Evolutionary conservation across 2,888 invertebrate species (phyloP).

Genomic region (Drosophila nr. medialis): DNA sequence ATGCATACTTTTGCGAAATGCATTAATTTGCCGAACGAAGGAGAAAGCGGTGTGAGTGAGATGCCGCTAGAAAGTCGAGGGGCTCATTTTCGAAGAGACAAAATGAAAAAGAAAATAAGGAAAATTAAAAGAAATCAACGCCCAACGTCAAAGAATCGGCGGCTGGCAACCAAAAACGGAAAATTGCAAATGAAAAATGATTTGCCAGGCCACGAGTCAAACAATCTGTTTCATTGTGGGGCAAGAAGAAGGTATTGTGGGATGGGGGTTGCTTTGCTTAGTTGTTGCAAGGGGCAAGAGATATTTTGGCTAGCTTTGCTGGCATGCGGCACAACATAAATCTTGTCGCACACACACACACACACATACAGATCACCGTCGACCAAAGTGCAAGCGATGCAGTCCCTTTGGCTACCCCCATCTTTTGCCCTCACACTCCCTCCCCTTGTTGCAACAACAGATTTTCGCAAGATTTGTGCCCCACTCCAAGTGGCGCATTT

Average conservation of each 20-base stretch:
- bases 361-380: conserved; percentile 24
- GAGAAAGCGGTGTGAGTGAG: conserved; percentile 6
- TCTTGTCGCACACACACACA: conserved; percentile 47
- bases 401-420: conserved; percentile 18
- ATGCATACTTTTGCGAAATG: conserved; percentile 18
- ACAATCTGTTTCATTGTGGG: conserved; percentile 27
- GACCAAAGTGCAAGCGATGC: conserved; percentile 44
- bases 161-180: conserved; percentile 16
- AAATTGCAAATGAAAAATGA: conserved; percentile 66
- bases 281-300: background rate
- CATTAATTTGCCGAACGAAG: conserved; percentile 10
- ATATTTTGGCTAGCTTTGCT: conserved; percentile 48
- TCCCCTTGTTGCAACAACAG: background rate
- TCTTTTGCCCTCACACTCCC: background rate
- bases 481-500: conserved; percentile 1
- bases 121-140: conserved; percentile 26
- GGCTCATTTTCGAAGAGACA: background rate
- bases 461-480: background rate
- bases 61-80: background rate
- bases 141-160: conserved; percentile 43
- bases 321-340: conserved; percentile 79
- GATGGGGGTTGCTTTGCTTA: background rate
- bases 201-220: conserved; percentile 70
- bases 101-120: conserved; percentile 12
- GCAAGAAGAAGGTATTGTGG: background rate